phyloP scores from a whole-genome alignment of 2,888 invertebrate species.

The Caenorhabditis panamensis region DNA sequence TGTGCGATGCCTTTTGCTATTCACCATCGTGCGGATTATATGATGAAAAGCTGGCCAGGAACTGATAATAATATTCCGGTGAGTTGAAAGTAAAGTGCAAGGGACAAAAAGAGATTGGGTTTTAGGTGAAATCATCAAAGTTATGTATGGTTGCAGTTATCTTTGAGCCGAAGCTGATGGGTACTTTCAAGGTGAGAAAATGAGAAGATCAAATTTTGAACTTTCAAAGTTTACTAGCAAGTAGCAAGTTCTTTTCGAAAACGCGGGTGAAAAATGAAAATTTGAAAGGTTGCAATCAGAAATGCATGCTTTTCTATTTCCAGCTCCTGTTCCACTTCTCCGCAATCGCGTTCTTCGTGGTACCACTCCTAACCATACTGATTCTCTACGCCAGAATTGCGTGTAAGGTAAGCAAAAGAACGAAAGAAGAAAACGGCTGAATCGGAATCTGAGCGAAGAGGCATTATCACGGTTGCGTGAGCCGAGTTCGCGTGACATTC shows the following conservation, averaged over 20 bases:
- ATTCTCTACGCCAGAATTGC: slow-evolving; percentile 69
- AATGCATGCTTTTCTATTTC: slow-evolving; percentile 22
- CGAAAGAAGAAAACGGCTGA: neutral
- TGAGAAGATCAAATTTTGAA: slow-evolving; percentile 1
- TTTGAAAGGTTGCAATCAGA: neutral
- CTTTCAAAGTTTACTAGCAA: neutral
- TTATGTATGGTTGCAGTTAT: slow-evolving; percentile 72
- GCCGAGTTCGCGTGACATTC: slow-evolving; percentile 10
- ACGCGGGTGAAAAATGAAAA: too few species aligned
- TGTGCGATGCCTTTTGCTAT: slow-evolving; percentile 71
- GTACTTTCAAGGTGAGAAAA: slow-evolving; percentile 59
- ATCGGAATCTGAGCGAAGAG: neutral
- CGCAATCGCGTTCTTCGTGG: slow-evolving; percentile 70
- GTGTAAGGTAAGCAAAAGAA: slow-evolving; percentile 52
- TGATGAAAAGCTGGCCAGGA: slow-evolving; percentile 70
- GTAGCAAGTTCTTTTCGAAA: too few species aligned
- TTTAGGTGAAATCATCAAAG: slow-evolving; percentile 67
- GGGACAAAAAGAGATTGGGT: neutral
- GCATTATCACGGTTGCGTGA: slow-evolving; percentile 22
- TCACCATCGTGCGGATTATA: slow-evolving; percentile 72
- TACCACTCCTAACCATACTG: slow-evolving; percentile 69
- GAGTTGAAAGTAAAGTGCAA: slow-evolving; percentile 6
- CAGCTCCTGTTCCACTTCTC: slow-evolving; percentile 73
- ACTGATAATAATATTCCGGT: slow-evolving; percentile 65
- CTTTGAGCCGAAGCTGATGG: slow-evolving; percentile 62